Base-by-base conservation (phyloP, 2,888 invertebrate species). In the Calephelis perditalis region DNA sequence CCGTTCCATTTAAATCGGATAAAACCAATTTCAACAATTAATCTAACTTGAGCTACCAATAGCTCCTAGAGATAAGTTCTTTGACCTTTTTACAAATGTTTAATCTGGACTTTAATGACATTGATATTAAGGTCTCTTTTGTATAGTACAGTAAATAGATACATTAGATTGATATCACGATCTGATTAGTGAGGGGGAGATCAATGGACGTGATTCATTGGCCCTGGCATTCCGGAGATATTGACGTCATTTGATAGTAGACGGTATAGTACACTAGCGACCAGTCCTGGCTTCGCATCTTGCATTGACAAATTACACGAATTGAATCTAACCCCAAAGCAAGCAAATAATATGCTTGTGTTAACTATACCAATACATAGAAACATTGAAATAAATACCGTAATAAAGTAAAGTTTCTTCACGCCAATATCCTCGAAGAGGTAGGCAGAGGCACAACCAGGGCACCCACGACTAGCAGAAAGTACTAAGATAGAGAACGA, bases 81-180 rank as follows among this genome's bases (percentile, higher is more conserved):
- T 49, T 49, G 49, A 49, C 49, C 49, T 49, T 26, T 49, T 26
- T 49, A 26, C 15, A 15, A 10, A 35, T 26, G 26, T 26, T 49
- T 1, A 49, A 49, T 49, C 5, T 49, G 26, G 26, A 49, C 49
- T 9, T 49, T 49, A 47, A 49, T 3, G 2, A 3, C 9, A 1
- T 3, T 10, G 0, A 49, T 5, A 5, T 49, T 26, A 26, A 49
- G 26, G 12, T 12, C 8, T 26, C 10, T 26, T 26, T 49, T 12
- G 10, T 26, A 10, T 10, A 26, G 26, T 26, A 52, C 4, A 6
- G 52, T 52, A 52, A 35, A 52, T 52, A 52, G 35, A 52, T 52
- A 52, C 52, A 52, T 52, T 52, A 52, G 52, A 52, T 52, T 52
- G 35, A 35, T 52, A 52, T 52, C 52, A 26, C 52, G 52, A 52